A percentile compares a stretch with the other conserved stretches of the same genome.
Evolutionary conservation across 2,113 vertebrate genomes (phyloP).

Genomic region (Elachura formosa): DNA sequence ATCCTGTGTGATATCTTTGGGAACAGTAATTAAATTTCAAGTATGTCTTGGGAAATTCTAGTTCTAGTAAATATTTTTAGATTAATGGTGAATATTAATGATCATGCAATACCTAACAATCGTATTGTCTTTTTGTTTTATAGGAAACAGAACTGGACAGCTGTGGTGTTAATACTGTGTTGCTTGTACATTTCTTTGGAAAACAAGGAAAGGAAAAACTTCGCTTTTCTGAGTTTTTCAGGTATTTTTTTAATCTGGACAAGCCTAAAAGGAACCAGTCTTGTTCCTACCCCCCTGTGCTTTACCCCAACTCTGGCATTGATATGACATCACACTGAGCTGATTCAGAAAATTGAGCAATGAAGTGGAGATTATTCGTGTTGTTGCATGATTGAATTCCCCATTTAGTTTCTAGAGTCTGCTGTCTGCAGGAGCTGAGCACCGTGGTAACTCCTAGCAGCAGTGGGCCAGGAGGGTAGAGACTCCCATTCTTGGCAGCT

Average conservation of each 20-base stretch:
- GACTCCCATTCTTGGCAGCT: not conserved
- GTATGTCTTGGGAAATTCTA: not conserved
- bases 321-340: not conserved
- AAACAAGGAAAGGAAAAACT: conserved; percentile 85
- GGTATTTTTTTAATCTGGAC: conserved; percentile 65
- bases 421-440: not conserved
- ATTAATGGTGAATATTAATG: not conserved
- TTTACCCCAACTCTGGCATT: not conserved
- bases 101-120: not conserved
- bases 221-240: conserved; percentile 85
- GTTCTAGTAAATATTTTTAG: not conserved
- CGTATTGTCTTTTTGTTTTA: not conserved
- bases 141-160: conserved; percentile 62
- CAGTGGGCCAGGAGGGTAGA: not conserved
- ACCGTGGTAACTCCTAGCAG: not conserved
- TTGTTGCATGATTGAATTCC: not conserved
- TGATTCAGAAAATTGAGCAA: not conserved
- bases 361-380: not conserved
- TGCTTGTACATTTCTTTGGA: conserved; percentile 92
- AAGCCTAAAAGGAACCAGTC: not conserved
- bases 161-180: conserved; percentile 78
- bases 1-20: not conserved
- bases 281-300: not conserved
- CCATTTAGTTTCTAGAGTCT: not conserved
- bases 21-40: not conserved